Percentiles rank a stretch among this genome's conserved stretches.
phyloP scores from a whole-genome alignment of 2,797 vertebrate species.

The Cuniculus paca region DNA sequence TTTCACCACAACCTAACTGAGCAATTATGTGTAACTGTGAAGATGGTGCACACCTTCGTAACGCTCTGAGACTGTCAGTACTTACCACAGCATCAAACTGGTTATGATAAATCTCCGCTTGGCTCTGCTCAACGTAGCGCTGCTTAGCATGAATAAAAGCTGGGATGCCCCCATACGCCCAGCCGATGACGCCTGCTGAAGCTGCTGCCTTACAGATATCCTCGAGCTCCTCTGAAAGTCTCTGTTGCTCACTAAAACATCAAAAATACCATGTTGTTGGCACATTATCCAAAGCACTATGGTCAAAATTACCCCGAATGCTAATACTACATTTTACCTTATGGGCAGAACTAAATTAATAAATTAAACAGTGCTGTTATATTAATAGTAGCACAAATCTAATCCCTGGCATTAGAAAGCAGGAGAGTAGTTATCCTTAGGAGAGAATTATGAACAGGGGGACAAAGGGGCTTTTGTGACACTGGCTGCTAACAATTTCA shows the following conservation, averaged over 20 bases:
- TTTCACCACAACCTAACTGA: background rate
- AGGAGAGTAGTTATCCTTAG: background rate
- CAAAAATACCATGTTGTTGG: constrained; percentile 57
- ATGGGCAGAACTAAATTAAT: background rate
- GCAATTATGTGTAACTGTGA: background rate
- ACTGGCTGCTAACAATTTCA: background rate
- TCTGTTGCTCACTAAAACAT: constrained; percentile 87
- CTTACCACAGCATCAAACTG: constrained; percentile 95
- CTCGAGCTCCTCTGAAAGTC: constrained; percentile 90
- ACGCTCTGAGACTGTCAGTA: background rate
- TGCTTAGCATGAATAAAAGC: constrained; percentile 91
- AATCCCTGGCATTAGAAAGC: constrained; percentile 5
- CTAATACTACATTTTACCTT: constrained; percentile 12
- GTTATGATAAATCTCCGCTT: constrained; percentile 92
- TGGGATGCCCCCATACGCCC: constrained; percentile 94
- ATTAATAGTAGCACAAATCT: background rate
- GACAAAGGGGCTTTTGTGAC: background rate
- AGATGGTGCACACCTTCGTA: background rate
- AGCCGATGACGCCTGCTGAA: constrained; percentile 88
- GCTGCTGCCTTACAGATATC: constrained; percentile 88
- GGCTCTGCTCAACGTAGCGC: constrained; percentile 92
- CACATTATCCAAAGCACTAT: constrained; percentile 6
- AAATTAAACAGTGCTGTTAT: constrained; percentile 5
- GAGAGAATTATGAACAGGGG: background rate
- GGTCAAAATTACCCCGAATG: constrained; percentile 36